Conservation (phyloP, 2,888 invertebrate genomes). For the Calliscelio sp. region DNA sequence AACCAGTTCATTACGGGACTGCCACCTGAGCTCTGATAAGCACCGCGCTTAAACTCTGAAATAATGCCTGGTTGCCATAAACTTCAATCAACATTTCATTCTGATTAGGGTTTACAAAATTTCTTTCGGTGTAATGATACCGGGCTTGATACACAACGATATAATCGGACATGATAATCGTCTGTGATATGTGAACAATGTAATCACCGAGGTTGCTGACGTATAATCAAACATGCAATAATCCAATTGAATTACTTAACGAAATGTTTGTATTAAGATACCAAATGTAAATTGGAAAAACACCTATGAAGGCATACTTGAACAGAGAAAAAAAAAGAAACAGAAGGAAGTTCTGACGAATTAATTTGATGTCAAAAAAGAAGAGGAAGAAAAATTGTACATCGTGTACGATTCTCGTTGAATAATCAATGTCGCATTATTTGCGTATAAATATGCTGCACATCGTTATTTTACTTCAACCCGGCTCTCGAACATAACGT, state of each 20-base stretch:
- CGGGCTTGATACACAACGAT: constrained; percentile 42
- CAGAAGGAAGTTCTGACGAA: constrained; percentile 9
- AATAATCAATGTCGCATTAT: background rate
- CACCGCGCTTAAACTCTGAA: background rate
- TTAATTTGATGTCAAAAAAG: too few relatives aligned
- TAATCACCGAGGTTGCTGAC: constrained; percentile 55
- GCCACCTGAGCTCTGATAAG: constrained; percentile 15
- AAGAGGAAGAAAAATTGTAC: constrained; percentile 22
- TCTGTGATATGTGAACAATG: constrained; percentile 62
- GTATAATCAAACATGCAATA: constrained; percentile 68
- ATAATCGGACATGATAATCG: constrained; percentile 53
- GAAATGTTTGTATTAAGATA: constrained; percentile 64
- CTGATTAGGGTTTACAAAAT: constrained; percentile 53
- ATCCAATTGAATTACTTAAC: constrained; percentile 69
- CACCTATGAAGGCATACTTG: constrained; percentile 20
- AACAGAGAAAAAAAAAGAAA: background rate
- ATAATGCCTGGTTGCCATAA: constrained; percentile 44
- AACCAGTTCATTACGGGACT: background rate
- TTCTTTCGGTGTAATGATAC: constrained; percentile 65
- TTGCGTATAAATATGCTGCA: background rate
- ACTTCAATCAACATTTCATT: constrained; percentile 60
- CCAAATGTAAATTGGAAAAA: constrained; percentile 53
- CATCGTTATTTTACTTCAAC: constrained; percentile 3
- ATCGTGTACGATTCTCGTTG: background rate
- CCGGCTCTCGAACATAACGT: background rate